Evolutionary conservation across 2,797 vertebrate species (phyloP), one percentile per base, ranked within the genome.

Genomic region (Graptemys geographica): DNA sequence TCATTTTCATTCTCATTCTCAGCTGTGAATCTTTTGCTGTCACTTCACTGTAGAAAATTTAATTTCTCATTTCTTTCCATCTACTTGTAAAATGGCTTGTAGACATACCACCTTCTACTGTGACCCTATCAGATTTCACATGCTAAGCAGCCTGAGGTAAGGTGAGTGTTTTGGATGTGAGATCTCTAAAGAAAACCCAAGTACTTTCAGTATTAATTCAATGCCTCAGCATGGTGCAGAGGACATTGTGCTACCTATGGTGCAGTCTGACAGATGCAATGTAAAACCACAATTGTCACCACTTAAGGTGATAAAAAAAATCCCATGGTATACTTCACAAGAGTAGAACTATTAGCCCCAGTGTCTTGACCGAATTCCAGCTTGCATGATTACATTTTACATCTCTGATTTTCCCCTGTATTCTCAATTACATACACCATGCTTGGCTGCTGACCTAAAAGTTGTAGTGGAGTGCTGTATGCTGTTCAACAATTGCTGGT

Each of bases 11-110:
- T 31, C 80, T 86, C 31, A 23, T 79, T 31, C 87, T 87, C 37
- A 31, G 33, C 12, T 76, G 53, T 28, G 51, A 59, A 16, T 11
- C n/a, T 83, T 94, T 83, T 1, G 4, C 8, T 86, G 85, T 23
- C 0, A 49, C 33, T 62, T 93, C 81, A 13, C 33, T 89, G 19
- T 28, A 81, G 7, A 65, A 94, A 93, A 37, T 51, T 90, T 69
- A 69, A 1, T 53, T 33, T 59, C 79, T 49, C 27, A 5, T 27
- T 65, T 85, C 16, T 47, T 47, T 51, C 19, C 13, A 15, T 3
- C 49, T 2, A 10, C 13, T 81, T 1, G 0, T 25, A 11, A 33
- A 81, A 83, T 6, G 7, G 8, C 16, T 90, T 1, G 0, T 65
- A 84, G n/a, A 53, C 69, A 37, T 12, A 65, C n/a, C 78, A 79